Base-by-base conservation (phyloP, 2,888 invertebrate genomes). In the Anthrax anthrax region DNA sequence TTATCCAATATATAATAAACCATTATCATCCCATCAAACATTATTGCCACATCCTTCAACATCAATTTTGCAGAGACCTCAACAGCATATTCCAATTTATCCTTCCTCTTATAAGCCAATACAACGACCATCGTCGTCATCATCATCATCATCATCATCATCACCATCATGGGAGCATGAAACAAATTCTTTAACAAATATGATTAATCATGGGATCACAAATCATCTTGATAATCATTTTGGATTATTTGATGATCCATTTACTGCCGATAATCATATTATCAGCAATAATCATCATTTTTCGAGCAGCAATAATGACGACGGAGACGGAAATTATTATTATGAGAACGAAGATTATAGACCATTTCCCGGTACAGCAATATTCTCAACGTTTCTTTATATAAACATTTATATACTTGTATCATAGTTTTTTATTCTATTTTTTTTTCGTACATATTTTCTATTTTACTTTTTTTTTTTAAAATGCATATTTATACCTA, bases 141-240 rank as follows among this genome's bases (percentile, higher is more conserved):
- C 36, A 19, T 37, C 47, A 43, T 49, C 52, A 43, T 46, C 1
- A n/a, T n/a, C n/a, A n/a, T 17, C 36, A 8, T 40, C 44, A 19
- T 47, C 47, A 9, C 48, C 51, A 6, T 16, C 57, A 37, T 67
- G 67, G 67, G 67, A 67, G 23, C 65, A 65, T 34, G 65, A 67
- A 43, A 54, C 59, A 3, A 64, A 63, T 48, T 58, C 60, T 40
- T 53, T 66, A 40, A 54, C 56, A 42, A 47, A 44, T 54, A n/a
- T n/a, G n/a, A 43, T 47, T 44, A 37, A 57, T 44, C 54, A 51
- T 18, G 63, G 67, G 29, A 61, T 67, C 12, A 67, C 67, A 18
- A 66, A 67, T 57, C 65, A 67, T 50, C 54, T 67, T 55, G 67
- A 67, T 38, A 64, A 55, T 51, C 50, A 66, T 63, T 54, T 59